Evolutionary conservation across 2,888 invertebrate genomes (phyloP), one percentile per base, ranked within the genome.

Genomic region (Brachylomia viminalis): DNA sequence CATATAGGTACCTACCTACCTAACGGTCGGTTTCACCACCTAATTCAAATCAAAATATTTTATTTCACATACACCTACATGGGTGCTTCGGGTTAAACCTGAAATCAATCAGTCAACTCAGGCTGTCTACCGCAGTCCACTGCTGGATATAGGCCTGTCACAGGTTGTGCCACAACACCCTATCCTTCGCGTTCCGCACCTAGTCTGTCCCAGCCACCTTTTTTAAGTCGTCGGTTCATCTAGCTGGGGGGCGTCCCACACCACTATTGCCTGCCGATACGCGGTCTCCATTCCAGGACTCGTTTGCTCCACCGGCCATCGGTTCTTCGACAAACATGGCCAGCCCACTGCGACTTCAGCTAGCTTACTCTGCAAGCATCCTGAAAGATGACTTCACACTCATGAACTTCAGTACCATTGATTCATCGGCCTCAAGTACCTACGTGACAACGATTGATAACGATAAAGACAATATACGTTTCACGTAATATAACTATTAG

Each of bases 371-470:
- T 47, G 47, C 47, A 6, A 15, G 15, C 27, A 56, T 17, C 56
- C 11, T 20, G 20, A 45, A 38, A 13, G 27, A 42, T 62, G 27
- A 20, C n/a, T 8, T 72, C 20, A 54, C 10, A 15, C 15, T 33
- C 1, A 20, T 27, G 23, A n/a, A 30, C 45, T 64, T 47, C 7
- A 30, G 47, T 7, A 45, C 10, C 23, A 23, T 23, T 56, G 77
- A 58, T 10, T 77, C 59, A 76, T 49, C 17, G 27, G 13, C 1
- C 8, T 52, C 13, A n/a, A 79, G 33, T 67, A 23, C 15, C 2
- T 17, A 52, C 62, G 38, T 52, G 49, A 42, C 17, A 23, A 54
- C 13, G 17, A 42, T 33, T n/a, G 42, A 75, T 75, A 45, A 75
- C n/a, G n/a, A n/a, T n/a, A n/a, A 13, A 15, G 0, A 27, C 20